Evolutionary conservation across 2,797 vertebrate genomes (phyloP), one percentile per base, ranked within the genome.

Genomic region (Hydrocynus forskahlii): DNA sequence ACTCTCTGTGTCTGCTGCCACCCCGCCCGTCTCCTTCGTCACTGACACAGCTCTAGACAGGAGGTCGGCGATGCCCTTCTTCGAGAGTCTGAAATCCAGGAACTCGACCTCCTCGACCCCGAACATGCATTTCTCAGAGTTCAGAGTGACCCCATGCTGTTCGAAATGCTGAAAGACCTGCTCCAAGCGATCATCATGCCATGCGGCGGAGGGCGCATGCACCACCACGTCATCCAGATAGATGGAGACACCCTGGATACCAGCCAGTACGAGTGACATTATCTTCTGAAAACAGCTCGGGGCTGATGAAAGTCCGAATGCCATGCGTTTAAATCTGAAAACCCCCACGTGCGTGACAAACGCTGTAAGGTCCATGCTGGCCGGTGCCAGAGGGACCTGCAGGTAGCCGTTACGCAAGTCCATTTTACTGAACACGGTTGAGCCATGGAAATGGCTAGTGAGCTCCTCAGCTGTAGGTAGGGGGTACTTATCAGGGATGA

Each of bases 271-370:
- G 16, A 68, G 43, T 0, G 21, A 13, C 81, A 81, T 81, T 19
- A 81, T 80, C 25, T 78, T 83, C 9, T 81, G 84, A 9, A 83
- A 79, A 38, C 57, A 81, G 7, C 81, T 82, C 1, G 66, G 57
- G 19, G 70, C 38, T 1, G 64, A 84, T 14, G 66, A 72, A 1
- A 80, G 66, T 2, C 74, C 23, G 10, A 80, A 82, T 5, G 68
- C 29, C 54, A 80, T 77, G 4, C 23, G 43, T 4, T 60, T 84
- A 40, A 60, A 86, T 1, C 4, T 5, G 48, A 78, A 78, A 1
- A 69, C 25, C 5, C 43, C 77, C 5, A 38, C 9, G 19, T 80
- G 83, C 1, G 67, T 79, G 10, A 80, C 43, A 43, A 84, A 86
- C 0, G 64, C 67, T 6, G 69, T 73, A 8, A 84, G 43, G 71